These are phyloP conservation scores for Dendrocopos noguchii DNA, from an alignment of 2,113 vertebrate species.

Conservation along the genomic window DNA sequence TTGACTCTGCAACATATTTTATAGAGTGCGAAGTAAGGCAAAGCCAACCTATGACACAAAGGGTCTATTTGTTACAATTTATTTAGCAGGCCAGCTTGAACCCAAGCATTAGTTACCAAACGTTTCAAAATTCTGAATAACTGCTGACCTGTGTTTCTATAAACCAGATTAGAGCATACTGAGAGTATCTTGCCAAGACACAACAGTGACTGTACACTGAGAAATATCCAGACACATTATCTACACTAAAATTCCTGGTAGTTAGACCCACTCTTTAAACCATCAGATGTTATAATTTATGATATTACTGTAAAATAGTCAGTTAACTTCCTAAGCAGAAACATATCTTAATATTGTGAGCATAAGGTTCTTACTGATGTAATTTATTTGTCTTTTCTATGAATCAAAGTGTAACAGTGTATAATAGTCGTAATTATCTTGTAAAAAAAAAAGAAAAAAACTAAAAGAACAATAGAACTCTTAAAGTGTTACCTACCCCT, in stretches of 20 bases:
- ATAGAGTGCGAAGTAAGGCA: not conserved
- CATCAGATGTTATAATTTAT: slow-evolving; percentile 14
- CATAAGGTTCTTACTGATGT: slow-evolving; percentile 11
- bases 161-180: not conserved
- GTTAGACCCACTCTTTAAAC: slow-evolving; percentile 18
- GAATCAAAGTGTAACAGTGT: slow-evolving; percentile 41
- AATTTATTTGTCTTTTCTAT: slow-evolving; percentile 58
- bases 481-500: not conserved
- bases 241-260: not conserved
- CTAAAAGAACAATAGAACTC: slow-evolving; percentile 39
- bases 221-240: slow-evolving; percentile 13
- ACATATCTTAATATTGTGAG: slow-evolving; percentile 66
- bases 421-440: slow-evolving; percentile 66
- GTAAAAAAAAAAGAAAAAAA: not conserved
- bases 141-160: not conserved
- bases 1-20: not conserved
- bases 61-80: not conserved
- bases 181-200: not conserved
- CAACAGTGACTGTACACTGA: not conserved
- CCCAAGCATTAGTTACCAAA: not conserved
- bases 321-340: slow-evolving; percentile 41
- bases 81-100: not conserved
- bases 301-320: slow-evolving; percentile 5
- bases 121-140: not conserved
- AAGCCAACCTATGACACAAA: not conserved